Evolutionary conservation across 2,888 invertebrate genomes (phyloP).

Genomic region (Axea sp.): DNA sequence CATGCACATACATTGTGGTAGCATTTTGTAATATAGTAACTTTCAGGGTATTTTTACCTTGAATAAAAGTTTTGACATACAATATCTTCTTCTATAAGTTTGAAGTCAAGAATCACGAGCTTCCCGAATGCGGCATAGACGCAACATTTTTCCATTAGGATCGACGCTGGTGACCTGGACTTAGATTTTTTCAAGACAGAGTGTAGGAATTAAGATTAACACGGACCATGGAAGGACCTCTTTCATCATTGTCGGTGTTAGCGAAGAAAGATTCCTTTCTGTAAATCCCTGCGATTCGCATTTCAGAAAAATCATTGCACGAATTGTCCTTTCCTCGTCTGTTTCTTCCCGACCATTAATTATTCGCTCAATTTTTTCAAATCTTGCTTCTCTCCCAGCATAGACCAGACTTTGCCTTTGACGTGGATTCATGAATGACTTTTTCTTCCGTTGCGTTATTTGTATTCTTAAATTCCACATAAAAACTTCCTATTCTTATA

Average conservation of each 20-base stretch:
- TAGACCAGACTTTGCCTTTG: constrained; percentile 5
- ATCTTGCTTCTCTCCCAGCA: constrained; percentile 12
- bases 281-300: constrained; percentile 52
- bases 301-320: constrained; percentile 46
- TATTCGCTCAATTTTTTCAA: constrained; percentile 33
- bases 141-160: constrained; percentile 70
- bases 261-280: constrained; percentile 68
- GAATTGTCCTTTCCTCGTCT: constrained; percentile 52
- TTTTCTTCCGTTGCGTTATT: constrained; percentile 12
- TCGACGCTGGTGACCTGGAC: constrained; percentile 60
- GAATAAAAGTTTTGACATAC: constrained; percentile 22
- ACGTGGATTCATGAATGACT: constrained; percentile 22
- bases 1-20: too few species aligned
- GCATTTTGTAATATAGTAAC: too few species aligned
- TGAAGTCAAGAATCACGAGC: constrained; percentile 18
- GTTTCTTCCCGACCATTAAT: constrained; percentile 44
- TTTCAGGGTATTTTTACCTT: too few species aligned
- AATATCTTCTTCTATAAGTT: constrained; percentile 24
- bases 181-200: constrained; percentile 68
- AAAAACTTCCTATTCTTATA: too few species aligned
- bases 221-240: constrained; percentile 67
- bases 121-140: constrained; percentile 21
- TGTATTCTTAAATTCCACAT: constrained; percentile 1
- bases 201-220: constrained; percentile 76
- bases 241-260: constrained; percentile 75